These are phyloP conservation scores for Macrobrachium rosenbergii DNA, from an alignment of 1,140 invertebrate genomes.

Conservation along the genomic window DNA sequence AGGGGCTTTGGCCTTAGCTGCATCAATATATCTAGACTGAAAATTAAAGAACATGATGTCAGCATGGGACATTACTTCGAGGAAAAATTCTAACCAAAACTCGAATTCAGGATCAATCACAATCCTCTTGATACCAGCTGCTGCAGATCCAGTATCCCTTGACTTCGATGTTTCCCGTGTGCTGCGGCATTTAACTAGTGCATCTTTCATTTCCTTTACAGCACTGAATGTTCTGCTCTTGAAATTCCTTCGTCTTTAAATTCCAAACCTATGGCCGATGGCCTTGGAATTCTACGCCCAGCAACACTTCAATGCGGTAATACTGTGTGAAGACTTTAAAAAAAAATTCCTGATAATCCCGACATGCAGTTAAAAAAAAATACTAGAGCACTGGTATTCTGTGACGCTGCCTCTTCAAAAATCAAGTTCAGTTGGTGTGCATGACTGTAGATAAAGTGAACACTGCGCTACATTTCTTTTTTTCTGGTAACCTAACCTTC, in stretches of 20 bases:
- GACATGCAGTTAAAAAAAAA: conserved; percentile 62
- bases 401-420: conserved; percentile 67
- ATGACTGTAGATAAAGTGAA: conserved; percentile 69
- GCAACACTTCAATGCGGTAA: conserved; percentile 35
- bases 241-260: no score
- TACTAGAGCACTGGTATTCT: conserved; percentile 50
- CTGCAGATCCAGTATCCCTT: conserved; percentile 48
- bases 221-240: conserved; percentile 57
- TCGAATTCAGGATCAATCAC: conserved; percentile 49
- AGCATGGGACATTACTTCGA: conserved; percentile 50
- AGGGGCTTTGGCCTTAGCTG: conserved; percentile 33
- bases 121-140: conserved; percentile 49
- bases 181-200: conserved; percentile 60
- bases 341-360: conserved; percentile 57
- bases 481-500: conserved; percentile 68
- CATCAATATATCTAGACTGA: conserved; percentile 52
- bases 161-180: conserved; percentile 57
- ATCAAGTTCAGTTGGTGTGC: conserved; percentile 69
- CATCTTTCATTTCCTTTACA: conserved; percentile 61
- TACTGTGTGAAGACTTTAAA: conserved; percentile 61
- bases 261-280: conserved; percentile 32
- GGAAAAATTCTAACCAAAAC: conserved; percentile 51
- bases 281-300: conserved; percentile 37
- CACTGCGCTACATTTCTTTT: conserved; percentile 67
- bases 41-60: conserved; percentile 42